Evolutionary conservation across 2,113 vertebrate species (phyloP).

Genomic region (Anolis carolinensis): DNA sequence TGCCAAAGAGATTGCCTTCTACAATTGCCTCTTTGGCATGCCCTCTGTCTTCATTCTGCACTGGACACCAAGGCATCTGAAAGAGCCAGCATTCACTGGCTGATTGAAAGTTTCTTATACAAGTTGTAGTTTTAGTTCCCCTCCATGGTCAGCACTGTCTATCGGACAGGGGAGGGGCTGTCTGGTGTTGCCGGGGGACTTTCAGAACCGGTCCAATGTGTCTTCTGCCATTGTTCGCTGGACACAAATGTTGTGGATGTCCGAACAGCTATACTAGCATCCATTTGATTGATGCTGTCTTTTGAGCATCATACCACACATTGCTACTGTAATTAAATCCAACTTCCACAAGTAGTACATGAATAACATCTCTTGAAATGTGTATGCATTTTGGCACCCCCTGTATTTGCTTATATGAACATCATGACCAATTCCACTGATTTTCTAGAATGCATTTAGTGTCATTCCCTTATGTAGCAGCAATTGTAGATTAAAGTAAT

Average conservation of each 20-base stretch:
- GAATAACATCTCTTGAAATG: no score
- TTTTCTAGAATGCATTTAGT: background rate
- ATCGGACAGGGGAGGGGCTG: no score
- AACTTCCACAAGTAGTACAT: no score
- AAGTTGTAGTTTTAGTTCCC: conserved; percentile 90
- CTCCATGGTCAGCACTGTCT: conserved; percentile 92
- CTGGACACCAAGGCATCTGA: conserved; percentile 85
- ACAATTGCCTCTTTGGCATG: conserved; percentile 84
- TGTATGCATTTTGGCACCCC: no score
- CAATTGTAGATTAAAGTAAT: conserved; percentile 7
- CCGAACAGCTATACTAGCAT: no score
- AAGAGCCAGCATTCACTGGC: conserved; percentile 87
- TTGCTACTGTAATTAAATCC: no score
- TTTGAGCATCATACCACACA: no score
- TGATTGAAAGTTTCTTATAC: conserved; percentile 86
- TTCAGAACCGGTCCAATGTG: no score
- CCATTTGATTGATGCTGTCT: no score
- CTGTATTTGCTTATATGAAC: background rate
- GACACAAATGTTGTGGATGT: no score
- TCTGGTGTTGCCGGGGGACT: no score
- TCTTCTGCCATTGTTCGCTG: no score
- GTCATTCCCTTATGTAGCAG: background rate
- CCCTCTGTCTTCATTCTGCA: conserved; percentile 71
- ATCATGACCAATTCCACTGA: background rate
- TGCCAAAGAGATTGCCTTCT: conserved; percentile 89